Evolutionary conservation across 1,140 invertebrate species (phyloP).

Genomic region (Prorops nasuta): DNA sequence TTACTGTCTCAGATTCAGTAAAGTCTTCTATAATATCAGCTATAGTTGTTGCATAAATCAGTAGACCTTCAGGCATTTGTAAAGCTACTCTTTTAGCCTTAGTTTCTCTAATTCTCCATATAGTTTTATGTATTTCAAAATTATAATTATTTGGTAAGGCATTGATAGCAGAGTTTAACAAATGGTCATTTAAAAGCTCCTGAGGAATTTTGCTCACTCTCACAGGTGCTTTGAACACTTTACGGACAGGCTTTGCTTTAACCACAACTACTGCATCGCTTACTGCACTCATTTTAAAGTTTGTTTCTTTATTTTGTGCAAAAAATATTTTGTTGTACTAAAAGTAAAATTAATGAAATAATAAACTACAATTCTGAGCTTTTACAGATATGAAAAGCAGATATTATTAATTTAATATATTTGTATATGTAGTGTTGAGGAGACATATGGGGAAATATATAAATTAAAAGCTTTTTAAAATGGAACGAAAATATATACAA

Average conservation of each 20-base stretch:
- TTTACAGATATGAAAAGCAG: too few species aligned
- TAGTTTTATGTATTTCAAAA: conserved; percentile 97
- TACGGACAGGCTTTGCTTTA: conserved; percentile 72
- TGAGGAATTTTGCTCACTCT: conserved; percentile 81
- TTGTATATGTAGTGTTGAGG: too few species aligned
- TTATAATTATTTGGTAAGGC: conserved; percentile 93
- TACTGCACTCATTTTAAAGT: background rate
- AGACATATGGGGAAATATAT: too few species aligned
- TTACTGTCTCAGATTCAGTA: conserved; percentile 89
- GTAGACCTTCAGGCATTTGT: conserved; percentile 94
- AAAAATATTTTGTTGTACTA: too few species aligned
- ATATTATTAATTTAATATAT: too few species aligned
- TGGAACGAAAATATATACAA: too few species aligned
- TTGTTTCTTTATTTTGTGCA: too few species aligned
- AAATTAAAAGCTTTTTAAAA: too few species aligned
- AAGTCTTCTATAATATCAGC: conserved; percentile 94
- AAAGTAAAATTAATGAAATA: too few species aligned
- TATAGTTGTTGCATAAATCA: conserved; percentile 91
- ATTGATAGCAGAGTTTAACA: conserved; percentile 71
- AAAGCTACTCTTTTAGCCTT: conserved; percentile 87
- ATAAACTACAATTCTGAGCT: too few species aligned
- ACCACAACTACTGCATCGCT: conserved; percentile 61
- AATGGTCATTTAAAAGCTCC: conserved; percentile 76
- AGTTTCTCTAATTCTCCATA: conserved; percentile 88
- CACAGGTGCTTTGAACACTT: conserved; percentile 72